These are phyloP conservation scores for Callyntrura guangdongensis DNA, from an alignment of 2,888 invertebrate genomes.

Conservation along the genomic window DNA sequence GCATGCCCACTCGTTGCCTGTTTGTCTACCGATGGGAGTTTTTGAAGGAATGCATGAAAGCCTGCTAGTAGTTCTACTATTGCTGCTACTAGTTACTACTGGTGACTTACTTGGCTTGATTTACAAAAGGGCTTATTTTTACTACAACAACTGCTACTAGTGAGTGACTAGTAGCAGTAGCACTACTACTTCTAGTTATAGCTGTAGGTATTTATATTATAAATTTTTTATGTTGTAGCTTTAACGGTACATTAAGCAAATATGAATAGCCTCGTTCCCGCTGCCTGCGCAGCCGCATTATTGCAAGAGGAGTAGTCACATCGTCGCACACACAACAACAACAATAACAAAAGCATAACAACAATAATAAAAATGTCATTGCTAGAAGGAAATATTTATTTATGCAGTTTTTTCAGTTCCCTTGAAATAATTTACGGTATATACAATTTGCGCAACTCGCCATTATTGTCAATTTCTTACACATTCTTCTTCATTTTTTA, in stretches of 20 bases:
- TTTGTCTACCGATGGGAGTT: not conserved
- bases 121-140: not conserved
- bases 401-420: slow-evolving; percentile 45
- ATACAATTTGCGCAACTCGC: slow-evolving; percentile 23
- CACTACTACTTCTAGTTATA: not conserved
- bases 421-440: slow-evolving; percentile 44
- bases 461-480: slow-evolving; percentile 52
- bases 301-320: not conserved
- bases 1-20: not conserved
- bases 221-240: slow-evolving; percentile 36
- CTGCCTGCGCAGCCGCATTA: slow-evolving; percentile 4
- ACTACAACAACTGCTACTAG: not conserved
- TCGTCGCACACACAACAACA: too few relatives aligned
- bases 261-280: slow-evolving; percentile 54
- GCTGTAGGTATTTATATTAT: not conserved
- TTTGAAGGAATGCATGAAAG: not conserved
- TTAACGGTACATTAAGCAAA: slow-evolving; percentile 62
- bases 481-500: slow-evolving; percentile 18
- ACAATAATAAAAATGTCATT: slow-evolving; percentile 21
- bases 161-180: not conserved
- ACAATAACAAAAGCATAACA: too few relatives aligned
- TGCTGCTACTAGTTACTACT: not conserved
- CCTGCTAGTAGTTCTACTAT: not conserved
- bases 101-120: slow-evolving; percentile 51
- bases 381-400: slow-evolving; percentile 24